Percentiles rank a stretch among this genome's conserved stretches.
Evolutionary conservation across 2,113 vertebrate genomes (phyloP).

Genomic region (Pao palembangensis): DNA sequence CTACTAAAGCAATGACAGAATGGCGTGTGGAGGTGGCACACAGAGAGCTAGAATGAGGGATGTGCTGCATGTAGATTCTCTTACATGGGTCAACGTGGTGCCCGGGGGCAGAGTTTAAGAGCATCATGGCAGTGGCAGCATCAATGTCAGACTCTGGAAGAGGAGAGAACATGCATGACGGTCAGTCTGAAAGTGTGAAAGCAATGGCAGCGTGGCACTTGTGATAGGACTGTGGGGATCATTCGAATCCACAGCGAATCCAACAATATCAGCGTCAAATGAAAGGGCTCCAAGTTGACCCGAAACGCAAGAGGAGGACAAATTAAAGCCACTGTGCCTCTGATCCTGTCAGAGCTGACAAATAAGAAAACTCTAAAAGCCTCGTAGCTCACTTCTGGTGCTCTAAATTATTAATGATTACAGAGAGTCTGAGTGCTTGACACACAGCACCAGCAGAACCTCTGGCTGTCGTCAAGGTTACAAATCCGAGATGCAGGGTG

Average conservation of each 20-base stretch:
- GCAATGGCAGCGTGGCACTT: conserved; percentile 47
- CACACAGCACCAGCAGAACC: conserved; percentile 65
- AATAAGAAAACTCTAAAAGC: conserved; percentile 62
- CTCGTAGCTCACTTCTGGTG: conserved; percentile 69
- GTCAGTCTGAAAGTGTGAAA: conserved; percentile 67
- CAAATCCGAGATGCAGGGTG: conserved; percentile 64
- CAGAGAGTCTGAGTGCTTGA: conserved; percentile 68
- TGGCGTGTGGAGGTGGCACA: conserved; percentile 39
- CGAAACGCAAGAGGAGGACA: conserved; percentile 23
- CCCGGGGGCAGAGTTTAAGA: conserved; percentile 98
- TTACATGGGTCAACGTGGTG: conserved; percentile 96
- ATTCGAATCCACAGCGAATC: not conserved
- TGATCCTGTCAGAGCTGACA: conserved; percentile 60
- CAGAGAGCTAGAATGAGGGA: conserved; percentile 38
- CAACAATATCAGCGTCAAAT: conserved; percentile 7
- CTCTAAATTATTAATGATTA: conserved; percentile 79
- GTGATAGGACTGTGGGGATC: conserved; percentile 26
- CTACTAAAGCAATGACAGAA: conserved; percentile 54
- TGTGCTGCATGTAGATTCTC: conserved; percentile 67
- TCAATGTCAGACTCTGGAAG: conserved; percentile 98
- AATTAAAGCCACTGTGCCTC: conserved; percentile 47
- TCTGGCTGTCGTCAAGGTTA: conserved; percentile 78
- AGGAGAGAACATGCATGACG: conserved; percentile 78
- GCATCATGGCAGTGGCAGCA: conserved; percentile 99
- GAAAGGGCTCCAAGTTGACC: conserved; percentile 8